Evolutionary conservation across 2,888 invertebrate species (phyloP).

Genomic region (Cephus spinipes): DNA sequence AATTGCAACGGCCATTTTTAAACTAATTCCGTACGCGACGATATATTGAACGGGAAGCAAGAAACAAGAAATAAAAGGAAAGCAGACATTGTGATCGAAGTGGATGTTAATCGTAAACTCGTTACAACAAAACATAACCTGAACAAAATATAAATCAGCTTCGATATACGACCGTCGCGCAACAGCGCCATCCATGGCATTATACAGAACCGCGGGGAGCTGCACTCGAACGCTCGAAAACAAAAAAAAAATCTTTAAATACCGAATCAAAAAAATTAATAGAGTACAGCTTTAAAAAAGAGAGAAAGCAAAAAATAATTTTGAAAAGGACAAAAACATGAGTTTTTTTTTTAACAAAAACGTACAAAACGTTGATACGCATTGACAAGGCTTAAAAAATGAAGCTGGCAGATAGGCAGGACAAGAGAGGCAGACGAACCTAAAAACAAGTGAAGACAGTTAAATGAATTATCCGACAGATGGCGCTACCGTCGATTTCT

Average conservation of each 20-base stretch:
- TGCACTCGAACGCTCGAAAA: no score
- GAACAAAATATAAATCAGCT: background rate
- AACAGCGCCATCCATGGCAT: no score
- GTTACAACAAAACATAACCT: background rate
- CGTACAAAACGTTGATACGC: background rate
- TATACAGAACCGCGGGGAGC: no score
- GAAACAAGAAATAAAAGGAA: background rate
- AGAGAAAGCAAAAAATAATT: no score
- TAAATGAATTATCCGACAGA: constrained; percentile 27
- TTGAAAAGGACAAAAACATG: no score
- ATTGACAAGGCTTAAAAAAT: background rate
- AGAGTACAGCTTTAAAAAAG: background rate
- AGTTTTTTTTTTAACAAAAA: no score
- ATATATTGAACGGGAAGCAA: background rate
- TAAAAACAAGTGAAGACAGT: constrained; percentile 1
- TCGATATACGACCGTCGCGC: background rate
- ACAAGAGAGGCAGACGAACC: background rate
- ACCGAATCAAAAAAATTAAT: no score
- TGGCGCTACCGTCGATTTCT: constrained; percentile 16
- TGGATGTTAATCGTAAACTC: background rate
- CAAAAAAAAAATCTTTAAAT: no score
- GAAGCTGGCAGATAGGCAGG: background rate
- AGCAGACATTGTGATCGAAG: background rate
- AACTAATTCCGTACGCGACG: background rate
- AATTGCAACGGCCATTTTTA: background rate